Evolutionary conservation across 2,113 vertebrate genomes (phyloP).

Genomic region (Tupaia tana): DNA sequence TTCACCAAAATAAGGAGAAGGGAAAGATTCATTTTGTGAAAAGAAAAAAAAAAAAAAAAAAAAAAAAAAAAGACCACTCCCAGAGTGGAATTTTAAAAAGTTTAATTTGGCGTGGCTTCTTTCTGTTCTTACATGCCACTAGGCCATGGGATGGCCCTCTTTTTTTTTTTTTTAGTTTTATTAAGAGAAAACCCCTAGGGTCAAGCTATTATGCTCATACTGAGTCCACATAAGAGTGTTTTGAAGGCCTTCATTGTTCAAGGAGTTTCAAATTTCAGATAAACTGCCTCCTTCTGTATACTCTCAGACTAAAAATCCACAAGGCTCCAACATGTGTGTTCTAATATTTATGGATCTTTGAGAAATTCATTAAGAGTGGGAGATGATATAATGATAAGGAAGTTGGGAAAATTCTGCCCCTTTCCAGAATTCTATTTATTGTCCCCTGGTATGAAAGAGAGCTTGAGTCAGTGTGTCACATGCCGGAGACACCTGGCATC

Average conservation of each 20-base stretch:
- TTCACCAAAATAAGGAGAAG: constrained; percentile 47
- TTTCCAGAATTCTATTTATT: not conserved
- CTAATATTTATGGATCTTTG: not conserved
- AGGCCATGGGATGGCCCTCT: not conserved
- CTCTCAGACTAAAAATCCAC: not conserved
- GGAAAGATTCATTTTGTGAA: not conserved
- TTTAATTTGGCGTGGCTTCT: not conserved
- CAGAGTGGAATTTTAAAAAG: constrained; percentile 25
- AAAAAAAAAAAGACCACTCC: not conserved
- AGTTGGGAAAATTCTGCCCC: not conserved
- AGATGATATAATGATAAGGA: not conserved
- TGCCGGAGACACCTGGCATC: not conserved
- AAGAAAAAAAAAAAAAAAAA: too few relatives aligned
- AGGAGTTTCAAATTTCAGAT: not conserved
- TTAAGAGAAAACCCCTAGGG: not conserved
- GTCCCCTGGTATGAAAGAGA: not conserved
- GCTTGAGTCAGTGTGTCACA: not conserved
- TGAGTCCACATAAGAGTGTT: not conserved
- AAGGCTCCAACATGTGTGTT: not conserved
- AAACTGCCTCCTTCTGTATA: not conserved
- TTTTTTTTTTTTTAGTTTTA: constrained; percentile 13
- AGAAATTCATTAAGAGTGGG: not conserved
- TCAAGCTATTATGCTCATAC: not conserved
- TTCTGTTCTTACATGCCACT: not conserved
- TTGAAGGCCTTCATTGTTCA: not conserved